These are phyloP conservation scores for Herpetotheres cachinnans DNA, from an alignment of 2,113 vertebrate genomes.

Conservation along the genomic window DNA sequence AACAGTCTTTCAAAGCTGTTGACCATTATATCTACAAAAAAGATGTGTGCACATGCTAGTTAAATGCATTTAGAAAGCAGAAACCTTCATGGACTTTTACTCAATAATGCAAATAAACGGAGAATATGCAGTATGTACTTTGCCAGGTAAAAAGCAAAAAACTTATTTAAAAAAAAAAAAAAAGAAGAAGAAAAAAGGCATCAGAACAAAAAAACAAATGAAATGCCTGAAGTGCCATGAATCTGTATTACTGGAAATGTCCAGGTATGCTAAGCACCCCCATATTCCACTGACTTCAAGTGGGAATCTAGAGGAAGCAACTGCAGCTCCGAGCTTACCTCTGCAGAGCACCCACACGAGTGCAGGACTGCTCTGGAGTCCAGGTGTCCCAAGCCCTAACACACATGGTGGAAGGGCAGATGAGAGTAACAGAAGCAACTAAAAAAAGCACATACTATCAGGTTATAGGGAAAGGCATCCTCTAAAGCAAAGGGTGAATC, in stretches of 20 bases:
- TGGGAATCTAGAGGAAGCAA: background rate
- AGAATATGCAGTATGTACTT: background rate
- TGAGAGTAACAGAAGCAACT: background rate
- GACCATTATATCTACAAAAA: background rate
- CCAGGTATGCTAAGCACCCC: background rate
- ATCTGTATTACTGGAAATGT: background rate
- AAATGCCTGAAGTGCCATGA: background rate
- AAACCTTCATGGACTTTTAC: background rate
- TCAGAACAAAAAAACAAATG: background rate
- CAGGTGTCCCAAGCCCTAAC: background rate
- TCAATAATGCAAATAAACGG: background rate
- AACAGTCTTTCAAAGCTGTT: background rate
- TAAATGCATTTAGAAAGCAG: background rate
- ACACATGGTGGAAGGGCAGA: background rate
- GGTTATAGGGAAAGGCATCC: background rate
- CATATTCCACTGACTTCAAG: background rate
- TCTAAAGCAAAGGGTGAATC: background rate
- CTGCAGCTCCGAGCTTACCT: background rate
- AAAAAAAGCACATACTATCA: no score
- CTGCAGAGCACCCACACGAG: background rate
- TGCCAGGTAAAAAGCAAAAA: background rate
- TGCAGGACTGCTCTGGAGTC: background rate
- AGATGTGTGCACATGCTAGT: background rate
- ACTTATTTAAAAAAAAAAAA: background rate
- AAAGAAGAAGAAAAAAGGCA: background rate